Base-by-base conservation (phyloP, 2,113 vertebrate species). In the Polypterus senegalus region DNA sequence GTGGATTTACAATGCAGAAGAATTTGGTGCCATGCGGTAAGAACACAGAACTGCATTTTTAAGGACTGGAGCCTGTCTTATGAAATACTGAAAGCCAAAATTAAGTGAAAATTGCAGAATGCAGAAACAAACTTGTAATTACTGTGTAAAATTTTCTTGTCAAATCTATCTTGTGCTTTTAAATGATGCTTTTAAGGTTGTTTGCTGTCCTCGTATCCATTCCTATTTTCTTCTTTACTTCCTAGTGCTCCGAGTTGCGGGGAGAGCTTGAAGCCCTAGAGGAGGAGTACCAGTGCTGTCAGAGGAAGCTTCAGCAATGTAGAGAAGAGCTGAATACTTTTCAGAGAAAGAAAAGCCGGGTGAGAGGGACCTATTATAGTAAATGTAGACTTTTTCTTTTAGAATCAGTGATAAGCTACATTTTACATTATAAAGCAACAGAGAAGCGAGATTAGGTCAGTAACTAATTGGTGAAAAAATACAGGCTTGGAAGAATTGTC, bases 161-260 rank as follows among this genome's bases (percentile, higher is more conserved):
- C n/a, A 46, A 6, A 10, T 6, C 46, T 43, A 57, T n/a, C 9
- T 46, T 51, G 43, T 57, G 52, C 47, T 57, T 60, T 47, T 49
- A 48, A 47, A 61, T 65, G 49, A n/a, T n/a, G n/a, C n/a, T n/a
- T n/a, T 27, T 27, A 27, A 27, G 27, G 27, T 27, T 27, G 27
- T 27, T 27, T 27, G 27, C 27, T 27, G 27, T 27, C 27, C 27
- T 27, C 27, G 27, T 27, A 27, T 27, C 27, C 27, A 27, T 27
- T 27, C 27, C 27, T 27, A 27, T 27, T 62, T 64, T 54, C 46
- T 68, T 4, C 63, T 71, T 48, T 60, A 67, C 56, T 55, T 43
- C 2, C 4, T 73, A 94, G 92, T 92, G 89, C 70, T 66, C 10
- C 64, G 85, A 89, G 68, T 80, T 96, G 71, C 87, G 83, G 67